These are phyloP conservation scores for Apotomis betuletana DNA, from an alignment of 2,888 invertebrate genomes.

Conservation along the genomic window DNA sequence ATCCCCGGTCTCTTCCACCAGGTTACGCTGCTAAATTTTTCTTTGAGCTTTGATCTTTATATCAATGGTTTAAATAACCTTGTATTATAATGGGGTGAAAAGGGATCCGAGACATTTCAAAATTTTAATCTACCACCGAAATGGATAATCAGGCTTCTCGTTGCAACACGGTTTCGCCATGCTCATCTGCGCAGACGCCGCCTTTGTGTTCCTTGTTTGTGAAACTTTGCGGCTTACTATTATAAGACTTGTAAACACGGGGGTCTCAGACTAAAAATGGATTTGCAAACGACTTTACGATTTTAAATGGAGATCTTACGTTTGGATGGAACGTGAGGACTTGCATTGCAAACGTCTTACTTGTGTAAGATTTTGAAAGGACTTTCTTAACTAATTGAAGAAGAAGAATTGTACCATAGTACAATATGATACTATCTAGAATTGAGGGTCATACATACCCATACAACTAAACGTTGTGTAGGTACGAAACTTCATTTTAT, in stretches of 20 bases:
- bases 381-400: background rate
- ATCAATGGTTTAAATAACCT: background rate
- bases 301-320: background rate
- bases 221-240: constrained; percentile 36
- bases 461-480: too few species aligned
- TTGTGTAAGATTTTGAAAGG: too few species aligned
- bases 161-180: constrained; percentile 36
- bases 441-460: too few species aligned
- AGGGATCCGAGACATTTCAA: constrained; percentile 25
- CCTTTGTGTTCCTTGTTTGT: constrained; percentile 41
- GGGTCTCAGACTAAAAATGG: constrained; percentile 8
- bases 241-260: constrained; percentile 22
- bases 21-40: too few species aligned
- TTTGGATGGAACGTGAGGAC: background rate
- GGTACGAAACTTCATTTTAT: too few species aligned
- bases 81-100: constrained; percentile 6
- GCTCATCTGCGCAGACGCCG: constrained; percentile 25
- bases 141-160: constrained; percentile 35
- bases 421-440: too few species aligned
- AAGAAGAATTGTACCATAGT: too few species aligned
- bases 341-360: too few species aligned
- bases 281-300: background rate
- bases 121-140: constrained; percentile 38
- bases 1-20: too few species aligned
- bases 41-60: too few species aligned